Percentiles rank a stretch among this genome's conserved stretches.
These are phyloP conservation scores for Tribolium freemani DNA, from an alignment of 2,888 invertebrate genomes.

Conservation along the genomic window DNA sequence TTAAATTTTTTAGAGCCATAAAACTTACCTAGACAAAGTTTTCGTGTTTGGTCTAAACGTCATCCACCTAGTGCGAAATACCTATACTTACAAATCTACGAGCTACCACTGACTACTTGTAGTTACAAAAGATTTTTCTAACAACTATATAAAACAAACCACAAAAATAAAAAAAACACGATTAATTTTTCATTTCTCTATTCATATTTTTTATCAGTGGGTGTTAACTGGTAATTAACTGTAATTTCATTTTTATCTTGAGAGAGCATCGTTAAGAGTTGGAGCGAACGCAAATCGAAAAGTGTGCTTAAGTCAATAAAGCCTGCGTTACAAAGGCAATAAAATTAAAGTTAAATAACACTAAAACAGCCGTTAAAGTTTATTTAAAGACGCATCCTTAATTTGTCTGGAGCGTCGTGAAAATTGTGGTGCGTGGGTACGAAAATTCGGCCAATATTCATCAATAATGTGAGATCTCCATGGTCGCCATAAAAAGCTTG, in stretches of 20 bases:
- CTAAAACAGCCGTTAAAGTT: slow-evolving; percentile 32
- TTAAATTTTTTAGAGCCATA: no score
- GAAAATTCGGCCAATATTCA: not conserved
- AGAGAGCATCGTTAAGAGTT: not conserved
- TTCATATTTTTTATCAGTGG: no score
- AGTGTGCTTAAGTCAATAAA: slow-evolving; percentile 32
- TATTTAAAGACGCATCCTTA: slow-evolving; percentile 35
- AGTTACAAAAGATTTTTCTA: no score
- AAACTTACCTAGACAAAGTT: no score
- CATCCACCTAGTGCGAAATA: no score
- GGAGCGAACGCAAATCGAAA: slow-evolving; percentile 2
- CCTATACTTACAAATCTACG: no score
- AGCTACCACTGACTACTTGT: no score
- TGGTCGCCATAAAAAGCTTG: slow-evolving; percentile 4
- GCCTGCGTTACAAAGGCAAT: slow-evolving; percentile 23
- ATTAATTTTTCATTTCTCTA: no score
- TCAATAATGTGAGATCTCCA: slow-evolving; percentile 17
- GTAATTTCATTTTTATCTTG: not conserved
- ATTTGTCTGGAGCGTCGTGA: slow-evolving; percentile 4
- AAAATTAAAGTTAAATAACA: slow-evolving; percentile 31
- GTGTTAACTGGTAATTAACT: not conserved
- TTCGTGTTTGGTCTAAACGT: no score
- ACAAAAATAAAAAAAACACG: no score
- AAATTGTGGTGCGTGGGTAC: slow-evolving; percentile 4
- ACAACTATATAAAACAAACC: no score